Evolutionary conservation across 2,797 vertebrate genomes (phyloP).

Genomic region (Acridotheres tristis): DNA sequence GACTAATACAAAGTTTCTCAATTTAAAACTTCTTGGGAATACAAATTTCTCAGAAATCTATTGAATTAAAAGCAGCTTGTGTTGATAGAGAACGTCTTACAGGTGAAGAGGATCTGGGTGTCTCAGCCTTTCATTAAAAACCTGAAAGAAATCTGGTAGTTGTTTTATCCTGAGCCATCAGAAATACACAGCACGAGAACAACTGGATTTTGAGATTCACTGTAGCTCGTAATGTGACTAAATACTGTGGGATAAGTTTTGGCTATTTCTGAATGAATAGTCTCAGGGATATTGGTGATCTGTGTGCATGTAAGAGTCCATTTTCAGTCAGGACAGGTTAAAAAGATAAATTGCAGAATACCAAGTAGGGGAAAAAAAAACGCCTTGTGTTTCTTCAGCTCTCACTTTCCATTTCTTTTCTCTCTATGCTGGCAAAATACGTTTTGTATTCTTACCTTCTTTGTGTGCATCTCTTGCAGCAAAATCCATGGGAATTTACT

Average conservation of each 20-base stretch:
- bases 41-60: not conserved
- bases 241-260: not conserved
- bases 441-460: not conserved
- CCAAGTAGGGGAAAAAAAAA: accelerated
- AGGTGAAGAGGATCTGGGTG: not conserved
- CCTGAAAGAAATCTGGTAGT: not conserved
- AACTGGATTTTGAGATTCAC: not conserved
- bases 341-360: not conserved
- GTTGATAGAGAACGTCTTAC: not conserved
- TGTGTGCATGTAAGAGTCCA: not conserved
- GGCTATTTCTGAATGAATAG: not conserved
- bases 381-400: not conserved
- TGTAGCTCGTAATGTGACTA: not conserved
- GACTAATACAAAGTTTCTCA: not conserved
- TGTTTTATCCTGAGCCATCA: not conserved
- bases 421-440: not conserved
- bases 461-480: not conserved
- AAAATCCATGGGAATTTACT: not conserved
- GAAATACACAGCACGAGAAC: not conserved
- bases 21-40: not conserved
- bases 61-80: not conserved
- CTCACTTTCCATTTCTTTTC: not conserved
- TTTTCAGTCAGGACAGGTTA: not conserved
- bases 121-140: not conserved
- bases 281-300: not conserved